These are phyloP conservation scores for Drosophila erecta DNA, from an alignment of 1,140 invertebrate species.

Conservation along the genomic window DNA sequence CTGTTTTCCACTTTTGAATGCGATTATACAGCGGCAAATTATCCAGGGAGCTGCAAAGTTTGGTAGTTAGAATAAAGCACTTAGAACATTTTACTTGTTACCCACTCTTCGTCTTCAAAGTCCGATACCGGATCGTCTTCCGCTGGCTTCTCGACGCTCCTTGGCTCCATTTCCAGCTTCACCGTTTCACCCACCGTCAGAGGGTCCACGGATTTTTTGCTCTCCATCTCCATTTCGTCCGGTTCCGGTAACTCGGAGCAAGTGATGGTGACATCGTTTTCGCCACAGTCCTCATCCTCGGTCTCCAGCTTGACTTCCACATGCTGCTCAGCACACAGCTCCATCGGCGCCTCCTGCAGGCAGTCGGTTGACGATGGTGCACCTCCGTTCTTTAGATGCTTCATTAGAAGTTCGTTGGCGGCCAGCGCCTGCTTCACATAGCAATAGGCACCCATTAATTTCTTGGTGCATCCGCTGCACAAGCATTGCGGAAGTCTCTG, in stretches of 20 bases:
- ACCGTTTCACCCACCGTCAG: conserved; percentile 64
- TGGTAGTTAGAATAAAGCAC: neutral
- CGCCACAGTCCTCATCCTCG: conserved; percentile 58
- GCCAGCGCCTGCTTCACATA: conserved; percentile 63
- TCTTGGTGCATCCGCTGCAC: conserved; percentile 54
- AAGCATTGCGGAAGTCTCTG: conserved; percentile 61
- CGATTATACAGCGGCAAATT: conserved; percentile 56
- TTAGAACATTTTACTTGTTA: neutral
- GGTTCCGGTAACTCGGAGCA: conserved; percentile 57
- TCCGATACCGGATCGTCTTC: conserved; percentile 28
- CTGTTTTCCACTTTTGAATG: conserved; percentile 57
- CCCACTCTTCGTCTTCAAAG: conserved; percentile 67
- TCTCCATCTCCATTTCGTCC: conserved; percentile 21
- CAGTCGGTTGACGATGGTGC: conserved; percentile 41
- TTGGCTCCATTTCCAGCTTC: conserved; percentile 44
- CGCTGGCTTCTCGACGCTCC: neutral
- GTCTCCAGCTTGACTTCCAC: conserved; percentile 71
- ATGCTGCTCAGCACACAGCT: conserved; percentile 69
- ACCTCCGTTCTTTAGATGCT: conserved; percentile 35
- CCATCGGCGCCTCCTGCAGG: conserved; percentile 64
- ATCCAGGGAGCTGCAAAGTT: conserved; percentile 57
- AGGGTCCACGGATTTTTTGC: conserved; percentile 60
- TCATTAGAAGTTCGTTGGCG: conserved; percentile 60
- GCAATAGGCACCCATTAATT: conserved; percentile 61
- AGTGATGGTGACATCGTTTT: conserved; percentile 49